A percentile compares a stretch with the other conserved stretches of the same genome.
Conservation (phyloP, 2,113 vertebrate genomes). For the Channa argus region DNA sequence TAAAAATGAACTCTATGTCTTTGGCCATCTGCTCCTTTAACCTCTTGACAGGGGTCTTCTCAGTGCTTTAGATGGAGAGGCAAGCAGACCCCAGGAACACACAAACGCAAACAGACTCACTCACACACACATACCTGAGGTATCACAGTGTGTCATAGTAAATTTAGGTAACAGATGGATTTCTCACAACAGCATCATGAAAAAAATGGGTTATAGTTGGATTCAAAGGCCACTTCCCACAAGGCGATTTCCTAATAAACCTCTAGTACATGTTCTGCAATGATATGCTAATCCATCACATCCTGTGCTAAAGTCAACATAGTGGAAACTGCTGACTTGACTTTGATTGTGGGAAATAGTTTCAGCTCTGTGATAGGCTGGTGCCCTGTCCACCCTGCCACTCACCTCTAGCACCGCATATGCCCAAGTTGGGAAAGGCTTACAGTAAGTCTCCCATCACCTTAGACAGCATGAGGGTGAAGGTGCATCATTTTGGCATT, state of each 20-base stretch:
- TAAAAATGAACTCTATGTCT: slow-evolving; percentile 13
- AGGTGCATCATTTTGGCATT: too few relatives aligned
- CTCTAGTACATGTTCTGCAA: slow-evolving; percentile 18
- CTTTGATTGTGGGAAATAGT: slow-evolving; percentile 24
- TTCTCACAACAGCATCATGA: slow-evolving; percentile 11
- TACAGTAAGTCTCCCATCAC: background rate
- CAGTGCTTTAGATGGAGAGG: slow-evolving; percentile 29
- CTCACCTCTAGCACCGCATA: background rate
- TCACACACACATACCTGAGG: slow-evolving; percentile 1
- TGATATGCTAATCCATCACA: slow-evolving; percentile 32
- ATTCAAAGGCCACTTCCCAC: slow-evolving; percentile 41
- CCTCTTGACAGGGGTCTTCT: slow-evolving; percentile 32
- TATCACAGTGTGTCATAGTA: slow-evolving; percentile 23
- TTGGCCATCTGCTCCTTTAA: slow-evolving; percentile 59
- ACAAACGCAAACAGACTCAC: too few relatives aligned
- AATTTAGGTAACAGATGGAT: slow-evolving; percentile 48
- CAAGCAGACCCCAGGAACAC: slow-evolving; percentile 9
- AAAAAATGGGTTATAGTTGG: slow-evolving; percentile 1
- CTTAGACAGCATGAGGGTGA: slow-evolving; percentile 15
- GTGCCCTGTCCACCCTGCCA: background rate
- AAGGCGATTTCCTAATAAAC: slow-evolving; percentile 35
- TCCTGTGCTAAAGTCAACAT: slow-evolving; percentile 3
- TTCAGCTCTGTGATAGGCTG: slow-evolving; percentile 6
- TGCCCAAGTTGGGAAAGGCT: background rate
- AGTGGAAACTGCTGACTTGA: slow-evolving; percentile 22